phyloP scores from a whole-genome alignment of 35 echinoderm and acorn worm genomes.

The Eucidaris tribuloides region DNA sequence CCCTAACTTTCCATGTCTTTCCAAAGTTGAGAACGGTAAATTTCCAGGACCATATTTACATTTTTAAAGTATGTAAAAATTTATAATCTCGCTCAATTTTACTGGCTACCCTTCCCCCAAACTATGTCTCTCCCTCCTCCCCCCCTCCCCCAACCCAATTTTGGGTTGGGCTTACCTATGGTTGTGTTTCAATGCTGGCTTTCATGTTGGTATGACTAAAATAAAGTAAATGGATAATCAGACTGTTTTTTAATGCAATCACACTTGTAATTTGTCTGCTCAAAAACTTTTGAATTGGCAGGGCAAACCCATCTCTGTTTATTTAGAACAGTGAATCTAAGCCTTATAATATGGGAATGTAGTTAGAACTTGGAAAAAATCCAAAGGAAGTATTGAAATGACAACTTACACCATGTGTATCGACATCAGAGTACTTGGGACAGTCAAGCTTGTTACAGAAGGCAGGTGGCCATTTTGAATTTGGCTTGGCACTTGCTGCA shows the following conservation, averaged over 20 bases:
- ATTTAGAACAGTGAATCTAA: background rate
- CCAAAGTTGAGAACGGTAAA: too few species aligned
- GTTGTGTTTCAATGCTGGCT: too few species aligned
- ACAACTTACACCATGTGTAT: background rate
- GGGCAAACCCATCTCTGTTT: background rate
- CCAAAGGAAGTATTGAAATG: background rate
- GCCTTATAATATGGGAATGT: background rate
- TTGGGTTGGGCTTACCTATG: too few species aligned
- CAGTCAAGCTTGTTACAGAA: slow-evolving; percentile 12
- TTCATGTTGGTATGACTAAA: too few species aligned
- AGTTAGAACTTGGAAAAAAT: background rate
- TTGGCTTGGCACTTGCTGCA: background rate
- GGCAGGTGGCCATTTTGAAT: background rate
- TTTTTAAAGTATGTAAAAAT: background rate
- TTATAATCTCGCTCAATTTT: background rate
- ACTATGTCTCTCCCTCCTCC: too few species aligned
- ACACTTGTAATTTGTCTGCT: background rate
- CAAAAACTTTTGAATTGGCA: background rate
- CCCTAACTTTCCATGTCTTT: too few species aligned
- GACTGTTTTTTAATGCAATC: background rate
- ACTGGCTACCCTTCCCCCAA: background rate
- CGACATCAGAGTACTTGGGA: background rate
- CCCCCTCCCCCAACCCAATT: too few species aligned
- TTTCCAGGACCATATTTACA: background rate
- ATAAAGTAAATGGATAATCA: too few species aligned